phyloP scores from a whole-genome alignment of 2,113 vertebrate genomes.

The Ceyx margarethae region DNA sequence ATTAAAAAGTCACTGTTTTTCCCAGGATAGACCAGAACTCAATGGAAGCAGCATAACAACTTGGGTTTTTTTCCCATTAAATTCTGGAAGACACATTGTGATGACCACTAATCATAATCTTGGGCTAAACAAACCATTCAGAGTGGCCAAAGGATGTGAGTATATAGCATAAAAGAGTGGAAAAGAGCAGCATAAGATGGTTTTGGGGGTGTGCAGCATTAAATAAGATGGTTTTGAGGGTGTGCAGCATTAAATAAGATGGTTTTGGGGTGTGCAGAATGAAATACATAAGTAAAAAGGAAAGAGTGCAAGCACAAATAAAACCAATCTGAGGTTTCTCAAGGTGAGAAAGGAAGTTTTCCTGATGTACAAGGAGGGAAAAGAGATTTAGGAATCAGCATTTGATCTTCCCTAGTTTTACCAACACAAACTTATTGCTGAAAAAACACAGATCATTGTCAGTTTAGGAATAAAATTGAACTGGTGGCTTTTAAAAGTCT shows the following conservation, averaged over 20 bases:
- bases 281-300: not conserved
- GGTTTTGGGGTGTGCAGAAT: not conserved
- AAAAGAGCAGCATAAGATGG: not conserved
- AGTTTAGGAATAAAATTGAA: not conserved
- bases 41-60: not conserved
- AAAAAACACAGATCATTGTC: not conserved
- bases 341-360: not conserved
- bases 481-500: not conserved
- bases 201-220: not conserved
- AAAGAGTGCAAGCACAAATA: not conserved
- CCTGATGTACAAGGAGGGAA: not conserved
- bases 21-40: not conserved
- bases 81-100: not conserved
- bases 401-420: not conserved
- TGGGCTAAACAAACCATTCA: not conserved
- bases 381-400: not conserved
- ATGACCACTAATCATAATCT: not conserved
- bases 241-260: not conserved
- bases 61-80: not conserved
- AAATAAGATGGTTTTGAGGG: not conserved
- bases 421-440: not conserved
- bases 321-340: not conserved
- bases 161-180: too few species aligned
- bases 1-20: not conserved
- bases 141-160: not conserved